Conservation (phyloP, 2,797 vertebrate genomes). For the Lophotriccus pileatus region DNA sequence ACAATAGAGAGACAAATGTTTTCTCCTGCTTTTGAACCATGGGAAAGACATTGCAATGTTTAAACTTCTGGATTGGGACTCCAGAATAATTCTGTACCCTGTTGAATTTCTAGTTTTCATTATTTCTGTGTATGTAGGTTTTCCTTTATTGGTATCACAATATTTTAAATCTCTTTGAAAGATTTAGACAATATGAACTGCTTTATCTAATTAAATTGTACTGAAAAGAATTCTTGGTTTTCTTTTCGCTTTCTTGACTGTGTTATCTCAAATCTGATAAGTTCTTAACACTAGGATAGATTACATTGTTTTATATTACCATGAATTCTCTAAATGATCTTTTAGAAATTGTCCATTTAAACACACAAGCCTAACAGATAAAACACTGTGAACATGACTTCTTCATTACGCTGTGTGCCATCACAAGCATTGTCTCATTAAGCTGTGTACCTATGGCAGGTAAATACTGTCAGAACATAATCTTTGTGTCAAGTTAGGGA, state of each 20-base stretch:
- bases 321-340: neutral
- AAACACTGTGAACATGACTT: neutral
- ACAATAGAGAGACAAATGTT: neutral
- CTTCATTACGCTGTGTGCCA: neutral
- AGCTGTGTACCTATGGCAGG: neutral
- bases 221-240: neutral
- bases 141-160: neutral
- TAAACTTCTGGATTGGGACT: neutral
- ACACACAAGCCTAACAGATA: neutral
- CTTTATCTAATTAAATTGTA: neutral
- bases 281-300: neutral
- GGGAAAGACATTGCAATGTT: neutral
- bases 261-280: neutral
- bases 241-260: neutral
- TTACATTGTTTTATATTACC: neutral
- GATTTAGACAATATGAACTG: neutral
- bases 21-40: neutral
- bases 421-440: neutral
- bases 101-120: accelerated
- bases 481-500: neutral
- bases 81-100: neutral
- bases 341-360: constrained; percentile 6
- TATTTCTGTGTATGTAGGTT: neutral
- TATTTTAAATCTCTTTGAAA: neutral
- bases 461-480: neutral